phyloP scores from a whole-genome alignment of 1,140 invertebrate species.

The Atopsyche davidsoni region DNA sequence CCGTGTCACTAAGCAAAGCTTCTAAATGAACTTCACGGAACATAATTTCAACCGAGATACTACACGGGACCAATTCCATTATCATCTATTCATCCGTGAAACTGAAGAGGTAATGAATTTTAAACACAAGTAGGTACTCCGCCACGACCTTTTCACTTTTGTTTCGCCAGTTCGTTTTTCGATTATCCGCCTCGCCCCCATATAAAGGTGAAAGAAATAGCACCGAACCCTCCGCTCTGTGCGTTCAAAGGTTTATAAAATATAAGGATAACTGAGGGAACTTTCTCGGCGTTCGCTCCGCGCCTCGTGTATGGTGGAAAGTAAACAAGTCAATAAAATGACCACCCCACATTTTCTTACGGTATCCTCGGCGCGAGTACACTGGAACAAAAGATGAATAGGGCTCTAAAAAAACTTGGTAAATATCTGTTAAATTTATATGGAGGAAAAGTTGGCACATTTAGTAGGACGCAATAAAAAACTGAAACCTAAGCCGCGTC shows the following conservation, averaged over 20 bases:
- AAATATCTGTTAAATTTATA: constrained; percentile 29
- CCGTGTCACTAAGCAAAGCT: no score
- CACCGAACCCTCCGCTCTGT: constrained; percentile 4
- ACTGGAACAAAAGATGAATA: constrained; percentile 27
- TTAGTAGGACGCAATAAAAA: constrained; percentile 20
- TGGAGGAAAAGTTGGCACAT: constrained; percentile 19
- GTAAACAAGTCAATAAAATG: constrained; percentile 32
- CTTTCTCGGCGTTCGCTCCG: constrained; percentile 17
- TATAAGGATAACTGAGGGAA: constrained; percentile 17
- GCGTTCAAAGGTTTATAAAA: neutral
- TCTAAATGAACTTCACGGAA: neutral
- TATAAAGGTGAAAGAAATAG: constrained; percentile 18
- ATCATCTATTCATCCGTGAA: neutral
- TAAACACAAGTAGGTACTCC: constrained; percentile 4
- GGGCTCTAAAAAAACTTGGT: constrained; percentile 27
- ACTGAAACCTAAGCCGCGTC: constrained; percentile 16
- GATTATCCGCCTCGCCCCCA: constrained; percentile 10
- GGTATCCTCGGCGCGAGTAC: constrained; percentile 18
- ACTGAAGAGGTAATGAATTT: constrained; percentile 5
- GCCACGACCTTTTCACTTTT: constrained; percentile 10
- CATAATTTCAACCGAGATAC: no score
- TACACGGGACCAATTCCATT: neutral
- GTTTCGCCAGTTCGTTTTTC: constrained; percentile 3
- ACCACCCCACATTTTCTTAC: constrained; percentile 19
- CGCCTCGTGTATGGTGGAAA: constrained; percentile 5